These are phyloP conservation scores for Schizotus pectinicornis DNA, from an alignment of 2,888 invertebrate genomes.

Conservation along the genomic window DNA sequence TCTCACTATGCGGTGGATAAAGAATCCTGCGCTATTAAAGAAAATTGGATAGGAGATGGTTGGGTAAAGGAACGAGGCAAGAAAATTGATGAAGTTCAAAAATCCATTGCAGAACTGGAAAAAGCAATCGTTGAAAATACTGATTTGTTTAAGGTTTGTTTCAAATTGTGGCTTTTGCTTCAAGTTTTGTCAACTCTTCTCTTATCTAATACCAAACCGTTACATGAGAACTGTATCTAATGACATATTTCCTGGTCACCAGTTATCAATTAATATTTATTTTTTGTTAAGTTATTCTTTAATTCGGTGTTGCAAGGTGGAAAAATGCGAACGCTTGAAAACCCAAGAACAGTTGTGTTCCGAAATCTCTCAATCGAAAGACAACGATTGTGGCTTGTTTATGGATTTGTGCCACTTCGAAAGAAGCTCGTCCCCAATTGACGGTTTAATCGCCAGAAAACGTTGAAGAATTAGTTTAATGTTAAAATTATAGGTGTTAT, in stretches of 20 bases:
- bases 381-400: no score
- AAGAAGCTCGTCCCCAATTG: background rate
- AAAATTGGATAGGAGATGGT: background rate
- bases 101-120: background rate
- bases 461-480: background rate
- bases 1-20: background rate
- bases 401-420: background rate
- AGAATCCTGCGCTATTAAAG: background rate
- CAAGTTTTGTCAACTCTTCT: no score
- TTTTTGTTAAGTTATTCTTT: no score
- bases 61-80: background rate
- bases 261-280: no score
- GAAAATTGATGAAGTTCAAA: background rate
- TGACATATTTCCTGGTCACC: no score
- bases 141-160: background rate
- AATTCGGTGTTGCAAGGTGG: no score
- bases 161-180: no score
- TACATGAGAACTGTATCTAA: no score
- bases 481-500: background rate
- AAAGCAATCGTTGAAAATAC: background rate
- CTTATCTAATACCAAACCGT: no score
- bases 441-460: background rate
- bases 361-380: no score
- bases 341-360: no score
- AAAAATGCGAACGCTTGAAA: no score